Conservation (phyloP, 2,113 vertebrate genomes). For the Hyaena hyaena region DNA sequence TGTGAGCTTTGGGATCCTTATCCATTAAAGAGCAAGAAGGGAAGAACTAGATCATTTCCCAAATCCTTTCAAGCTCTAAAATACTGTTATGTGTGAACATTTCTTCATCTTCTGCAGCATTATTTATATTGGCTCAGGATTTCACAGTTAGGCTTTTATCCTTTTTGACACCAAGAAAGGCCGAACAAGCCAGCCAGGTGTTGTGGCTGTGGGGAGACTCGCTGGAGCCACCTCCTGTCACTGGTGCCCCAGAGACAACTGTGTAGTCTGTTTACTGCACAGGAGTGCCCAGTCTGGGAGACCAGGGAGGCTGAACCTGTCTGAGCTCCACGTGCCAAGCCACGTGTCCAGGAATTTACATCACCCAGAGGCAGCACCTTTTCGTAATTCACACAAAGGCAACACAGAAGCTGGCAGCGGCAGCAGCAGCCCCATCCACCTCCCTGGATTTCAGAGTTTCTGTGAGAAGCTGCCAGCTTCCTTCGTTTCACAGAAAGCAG, state of each 20-base stretch:
- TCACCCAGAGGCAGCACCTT: background rate
- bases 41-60: background rate
- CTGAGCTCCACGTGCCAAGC: background rate
- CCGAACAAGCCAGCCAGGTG: background rate
- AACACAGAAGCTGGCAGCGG: background rate
- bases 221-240: background rate
- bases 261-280: background rate
- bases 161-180: background rate
- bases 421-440: background rate
- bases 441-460: background rate
- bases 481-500: conserved; percentile 24
- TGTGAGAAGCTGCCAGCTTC: background rate
- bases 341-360: background rate
- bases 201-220: background rate
- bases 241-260: background rate
- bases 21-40: background rate
- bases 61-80: background rate
- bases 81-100: background rate
- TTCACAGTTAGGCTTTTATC: background rate
- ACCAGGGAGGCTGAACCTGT: background rate
- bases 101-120: background rate
- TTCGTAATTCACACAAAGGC: background rate
- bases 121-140: background rate
- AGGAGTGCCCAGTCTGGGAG: background rate
- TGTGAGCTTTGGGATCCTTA: background rate